phyloP scores from a whole-genome alignment of 2,113 vertebrate species.

The Tringa solitaria region DNA sequence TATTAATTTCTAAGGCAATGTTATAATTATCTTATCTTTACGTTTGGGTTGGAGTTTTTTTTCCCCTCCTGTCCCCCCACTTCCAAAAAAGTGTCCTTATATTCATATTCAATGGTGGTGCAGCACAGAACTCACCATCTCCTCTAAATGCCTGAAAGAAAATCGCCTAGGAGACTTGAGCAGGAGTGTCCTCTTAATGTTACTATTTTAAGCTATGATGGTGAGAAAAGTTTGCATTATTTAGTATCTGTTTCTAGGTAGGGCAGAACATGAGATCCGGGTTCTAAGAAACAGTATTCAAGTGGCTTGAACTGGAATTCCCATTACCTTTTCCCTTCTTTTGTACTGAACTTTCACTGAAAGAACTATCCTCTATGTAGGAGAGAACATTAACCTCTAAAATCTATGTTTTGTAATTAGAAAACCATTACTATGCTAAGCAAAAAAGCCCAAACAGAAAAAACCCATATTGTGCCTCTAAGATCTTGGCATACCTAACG shows the following conservation, averaged over 20 bases:
- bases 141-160: background rate
- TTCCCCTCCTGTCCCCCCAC: too few relatives aligned
- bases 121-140: background rate
- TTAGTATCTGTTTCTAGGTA: slow-evolving; percentile 3
- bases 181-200: background rate
- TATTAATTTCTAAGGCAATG: background rate
- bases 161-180: background rate
- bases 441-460: background rate
- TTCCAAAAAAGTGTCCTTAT: background rate
- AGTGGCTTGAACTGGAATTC: background rate
- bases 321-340: background rate
- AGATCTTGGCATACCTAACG: background rate
- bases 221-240: background rate
- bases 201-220: background rate
- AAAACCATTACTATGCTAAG: background rate
- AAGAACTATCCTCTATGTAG: background rate
- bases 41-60: background rate
- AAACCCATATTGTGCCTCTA: background rate
- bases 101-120: background rate
- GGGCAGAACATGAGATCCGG: background rate
- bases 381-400: background rate
- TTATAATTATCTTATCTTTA: background rate
- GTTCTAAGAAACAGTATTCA: background rate
- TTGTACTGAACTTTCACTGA: background rate
- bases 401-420: background rate